Conservation (phyloP, 2,797 vertebrate genomes). For the Galaxias olidus region DNA sequence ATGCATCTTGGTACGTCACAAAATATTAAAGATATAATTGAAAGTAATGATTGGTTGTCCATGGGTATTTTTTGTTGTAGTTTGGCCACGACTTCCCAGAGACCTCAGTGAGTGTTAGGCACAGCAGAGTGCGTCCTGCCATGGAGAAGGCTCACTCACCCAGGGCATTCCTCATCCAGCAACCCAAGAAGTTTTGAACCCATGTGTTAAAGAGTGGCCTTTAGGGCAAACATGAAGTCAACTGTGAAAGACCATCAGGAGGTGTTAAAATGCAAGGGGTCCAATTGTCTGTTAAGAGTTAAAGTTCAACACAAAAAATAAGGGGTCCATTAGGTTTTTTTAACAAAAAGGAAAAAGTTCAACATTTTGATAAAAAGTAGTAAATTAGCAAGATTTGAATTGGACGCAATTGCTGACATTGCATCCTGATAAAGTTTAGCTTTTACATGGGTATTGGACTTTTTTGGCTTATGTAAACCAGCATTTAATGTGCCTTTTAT, state of each 20-base stretch:
- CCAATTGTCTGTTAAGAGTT: slow-evolving; percentile 18
- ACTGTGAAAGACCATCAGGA: slow-evolving; percentile 46
- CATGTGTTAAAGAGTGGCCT: not conserved
- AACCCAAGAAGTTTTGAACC: slow-evolving; percentile 87
- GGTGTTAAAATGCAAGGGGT: slow-evolving; percentile 29
- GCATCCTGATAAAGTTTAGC: slow-evolving; percentile 13
- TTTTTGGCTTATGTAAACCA: slow-evolving; percentile 37
- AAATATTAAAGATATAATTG: not conserved
- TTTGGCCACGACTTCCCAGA: slow-evolving; percentile 85
- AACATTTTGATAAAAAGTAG: not conserved
- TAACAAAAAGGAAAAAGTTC: slow-evolving; percentile 13
- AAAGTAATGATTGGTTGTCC: not conserved
- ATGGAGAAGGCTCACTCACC: slow-evolving; percentile 80
- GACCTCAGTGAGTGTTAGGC: slow-evolving; percentile 81
- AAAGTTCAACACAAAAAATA: too few species aligned
- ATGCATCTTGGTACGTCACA: too few species aligned
- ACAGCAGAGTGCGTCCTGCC: slow-evolving; percentile 82
- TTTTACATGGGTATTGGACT: slow-evolving; percentile 21
- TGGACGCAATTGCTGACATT: slow-evolving; percentile 26
- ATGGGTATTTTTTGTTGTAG: slow-evolving; percentile 66
- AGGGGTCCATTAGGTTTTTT: too few species aligned
- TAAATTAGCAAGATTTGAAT: slow-evolving; percentile 2
- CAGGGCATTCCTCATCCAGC: slow-evolving; percentile 85
- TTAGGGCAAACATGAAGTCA: slow-evolving; percentile 29
- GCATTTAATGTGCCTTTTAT: slow-evolving; percentile 32